phyloP scores from a whole-genome alignment of 2,113 vertebrate species.

The Narcine bancroftii region DNA sequence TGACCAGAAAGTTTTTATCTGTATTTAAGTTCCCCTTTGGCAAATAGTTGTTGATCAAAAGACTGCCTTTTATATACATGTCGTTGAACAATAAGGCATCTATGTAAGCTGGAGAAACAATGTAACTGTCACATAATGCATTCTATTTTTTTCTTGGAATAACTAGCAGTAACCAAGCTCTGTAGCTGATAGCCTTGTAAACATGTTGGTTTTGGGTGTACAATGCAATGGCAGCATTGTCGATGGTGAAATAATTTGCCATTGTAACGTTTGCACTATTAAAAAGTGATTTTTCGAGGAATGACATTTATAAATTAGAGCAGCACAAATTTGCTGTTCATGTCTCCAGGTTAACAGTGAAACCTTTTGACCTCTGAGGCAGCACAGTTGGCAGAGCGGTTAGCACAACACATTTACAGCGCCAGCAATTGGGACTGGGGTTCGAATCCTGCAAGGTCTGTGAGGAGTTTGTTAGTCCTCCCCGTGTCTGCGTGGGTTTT shows the following conservation, averaged over 20 bases:
- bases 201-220: not conserved
- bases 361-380: no score
- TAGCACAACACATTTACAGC: no score
- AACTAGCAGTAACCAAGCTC: not conserved
- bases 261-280: not conserved
- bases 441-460: no score
- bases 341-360: no score
- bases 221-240: not conserved
- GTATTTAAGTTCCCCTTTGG: not conserved
- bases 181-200: not conserved
- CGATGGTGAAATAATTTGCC: not conserved
- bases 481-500: no score
- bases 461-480: no score
- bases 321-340: no score
- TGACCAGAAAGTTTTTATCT: not conserved
- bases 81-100: not conserved
- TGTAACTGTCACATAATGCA: not conserved
- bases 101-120: not conserved
- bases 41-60: not conserved
- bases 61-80: not conserved
- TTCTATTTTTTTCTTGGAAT: not conserved
- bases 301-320: not conserved
- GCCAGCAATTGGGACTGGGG: no score
- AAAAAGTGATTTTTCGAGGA: not conserved
- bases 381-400: no score